phyloP scores from a whole-genome alignment of 2,888 invertebrate genomes.

The Agrypnus murinus region DNA sequence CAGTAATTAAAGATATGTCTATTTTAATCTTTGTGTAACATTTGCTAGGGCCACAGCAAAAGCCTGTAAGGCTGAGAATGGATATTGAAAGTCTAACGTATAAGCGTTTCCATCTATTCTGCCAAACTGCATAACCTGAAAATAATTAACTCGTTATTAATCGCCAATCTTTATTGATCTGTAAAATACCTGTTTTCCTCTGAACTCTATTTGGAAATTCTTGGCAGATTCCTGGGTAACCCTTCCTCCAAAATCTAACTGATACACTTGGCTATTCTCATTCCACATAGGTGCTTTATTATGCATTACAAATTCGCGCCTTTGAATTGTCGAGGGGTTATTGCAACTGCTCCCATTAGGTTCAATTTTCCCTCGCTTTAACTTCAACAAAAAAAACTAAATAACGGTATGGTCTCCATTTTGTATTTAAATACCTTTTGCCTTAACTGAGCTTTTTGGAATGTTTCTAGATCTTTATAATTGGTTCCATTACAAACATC shows the following conservation, averaged over 20 bases:
- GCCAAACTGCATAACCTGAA: conserved; percentile 99
- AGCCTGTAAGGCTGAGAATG: conserved; percentile 98
- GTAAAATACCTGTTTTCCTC: conserved; percentile 96
- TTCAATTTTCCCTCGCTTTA: conserved; percentile 82
- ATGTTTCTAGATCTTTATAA: conserved; percentile 90
- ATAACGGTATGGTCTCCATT: background rate
- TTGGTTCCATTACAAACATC: conserved; percentile 80
- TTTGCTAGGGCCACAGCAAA: conserved; percentile 98
- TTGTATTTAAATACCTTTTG: conserved; percentile 82
- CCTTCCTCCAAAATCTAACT: conserved; percentile 98
- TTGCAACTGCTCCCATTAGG: conserved; percentile 72
- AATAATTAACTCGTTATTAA: no score
- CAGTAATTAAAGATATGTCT: conserved; percentile 62
- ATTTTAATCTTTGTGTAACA: conserved; percentile 96
- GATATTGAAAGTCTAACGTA: conserved; percentile 98
- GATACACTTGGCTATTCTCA: conserved; percentile 98
- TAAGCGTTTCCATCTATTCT: conserved; percentile 99
- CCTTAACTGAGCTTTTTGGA: conserved; percentile 92
- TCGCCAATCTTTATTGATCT: no score
- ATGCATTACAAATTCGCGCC: conserved; percentile 94
- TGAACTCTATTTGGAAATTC: conserved; percentile 99
- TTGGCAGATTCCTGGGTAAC: conserved; percentile 99
- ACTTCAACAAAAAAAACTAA: conserved; percentile 70
- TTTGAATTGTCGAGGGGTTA: conserved; percentile 72
- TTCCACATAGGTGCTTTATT: conserved; percentile 96